A percentile compares a stretch with the other conserved stretches of the same genome.
Evolutionary conservation across 2,113 vertebrate species (phyloP).

Genomic region (Shinisaurus crocodilurus): DNA sequence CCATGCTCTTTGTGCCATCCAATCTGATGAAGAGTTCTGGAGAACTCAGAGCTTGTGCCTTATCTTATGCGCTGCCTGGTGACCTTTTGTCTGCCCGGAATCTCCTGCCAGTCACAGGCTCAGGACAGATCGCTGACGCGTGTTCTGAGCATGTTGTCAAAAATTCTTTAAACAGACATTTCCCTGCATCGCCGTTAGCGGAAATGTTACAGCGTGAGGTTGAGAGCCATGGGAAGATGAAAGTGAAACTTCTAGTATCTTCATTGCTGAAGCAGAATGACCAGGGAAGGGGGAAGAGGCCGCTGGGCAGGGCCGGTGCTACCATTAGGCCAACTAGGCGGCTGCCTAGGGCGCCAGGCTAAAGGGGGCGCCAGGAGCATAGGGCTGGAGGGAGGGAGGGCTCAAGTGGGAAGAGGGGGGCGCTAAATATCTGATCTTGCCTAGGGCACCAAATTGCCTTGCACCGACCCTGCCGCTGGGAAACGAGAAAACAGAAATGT

Average conservation of each 20-base stretch:
- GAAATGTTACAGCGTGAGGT: accelerated
- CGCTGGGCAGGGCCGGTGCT: no score
- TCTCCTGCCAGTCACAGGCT: not conserved
- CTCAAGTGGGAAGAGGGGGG: no score
- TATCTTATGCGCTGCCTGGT: not conserved
- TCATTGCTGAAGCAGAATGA: not conserved
- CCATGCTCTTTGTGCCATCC: not conserved
- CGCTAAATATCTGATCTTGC: no score
- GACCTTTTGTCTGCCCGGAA: not conserved
- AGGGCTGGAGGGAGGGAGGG: no score
- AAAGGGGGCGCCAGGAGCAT: no score
- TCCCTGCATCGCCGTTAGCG: not conserved
- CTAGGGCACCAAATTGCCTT: no score
- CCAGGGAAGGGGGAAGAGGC: not conserved
- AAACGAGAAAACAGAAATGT: not conserved
- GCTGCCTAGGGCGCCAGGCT: no score
- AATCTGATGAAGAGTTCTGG: not conserved
- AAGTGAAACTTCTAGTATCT: constrained; percentile 53
- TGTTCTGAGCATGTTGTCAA: accelerated
- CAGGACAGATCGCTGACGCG: not conserved
- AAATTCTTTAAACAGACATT: not conserved
- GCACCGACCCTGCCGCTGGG: no score
- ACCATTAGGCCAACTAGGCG: no score
- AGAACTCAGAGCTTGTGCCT: not conserved
- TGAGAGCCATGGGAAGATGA: not conserved